Evolutionary conservation across 2,888 invertebrate genomes (phyloP), one percentile per base, ranked within the genome.

Genomic region (Cyaniris semiargus): DNA sequence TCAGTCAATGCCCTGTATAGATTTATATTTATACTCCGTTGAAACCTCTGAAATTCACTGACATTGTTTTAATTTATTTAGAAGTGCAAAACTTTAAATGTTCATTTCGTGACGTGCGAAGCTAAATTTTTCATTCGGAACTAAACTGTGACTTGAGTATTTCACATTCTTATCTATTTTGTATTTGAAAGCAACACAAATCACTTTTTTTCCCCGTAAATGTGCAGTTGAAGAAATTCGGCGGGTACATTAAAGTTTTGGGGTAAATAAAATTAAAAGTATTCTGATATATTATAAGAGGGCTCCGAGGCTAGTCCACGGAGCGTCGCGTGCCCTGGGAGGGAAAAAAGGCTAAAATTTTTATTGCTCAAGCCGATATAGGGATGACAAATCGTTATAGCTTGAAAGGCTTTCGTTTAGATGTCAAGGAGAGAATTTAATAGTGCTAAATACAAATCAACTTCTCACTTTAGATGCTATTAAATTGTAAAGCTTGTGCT

Each of bases 281-380:
- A 88, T 88, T 89, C 87, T 87, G 86, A 88, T 71, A 90, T 89
- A 86, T 84, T 88, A 88, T 86, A 89, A 87, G 84, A 81, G 81
- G 83, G 83, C 85, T 85, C 84, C 83, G 82, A 81, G 83, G 79
- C 80, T 81, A 84, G 86, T 86, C 85, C 87, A 88, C 87, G 88
- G 88, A 89, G 87, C 88, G 84, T 93, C 85, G 93, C 93, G 93
- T 93, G 93, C 87, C 84, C 88, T 89, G 89, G 90, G n/a, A 91
- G 90, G 85, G 87, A 88, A 86, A 91, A 92, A 92, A 90, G 84
- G 84, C 76, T 83, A 85, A 87, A 86, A 84, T 87, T 91, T 90
- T 90, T 90, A 90, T 88, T 92, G 93, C 87, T 85, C 84, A 85
- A 85, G 86, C 87, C 88, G 89, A 90, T 91, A 88, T 85, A 86